Percentiles rank a stretch among this genome's conserved stretches.
Conservation (phyloP, 2,888 invertebrate species). For the Pycnomerus fuliginosus region DNA sequence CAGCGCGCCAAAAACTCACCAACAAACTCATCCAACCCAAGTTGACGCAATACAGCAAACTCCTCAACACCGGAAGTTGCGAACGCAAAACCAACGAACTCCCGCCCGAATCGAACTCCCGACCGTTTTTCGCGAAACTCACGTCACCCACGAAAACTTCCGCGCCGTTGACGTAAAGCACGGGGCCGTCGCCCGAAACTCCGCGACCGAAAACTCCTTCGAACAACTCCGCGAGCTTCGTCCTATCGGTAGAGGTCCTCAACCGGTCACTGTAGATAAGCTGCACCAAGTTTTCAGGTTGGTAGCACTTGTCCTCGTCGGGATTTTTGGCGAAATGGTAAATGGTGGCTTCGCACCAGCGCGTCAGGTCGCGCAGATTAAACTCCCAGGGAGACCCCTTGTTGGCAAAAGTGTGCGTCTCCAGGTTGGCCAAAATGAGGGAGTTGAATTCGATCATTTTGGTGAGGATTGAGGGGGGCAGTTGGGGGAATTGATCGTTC, state of each 20-base stretch:
- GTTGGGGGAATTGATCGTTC: conserved; percentile 61
- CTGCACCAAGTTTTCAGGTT: conserved; percentile 63
- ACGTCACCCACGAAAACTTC: conserved; percentile 68
- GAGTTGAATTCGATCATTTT: conserved; percentile 81
- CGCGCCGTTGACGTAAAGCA: conserved; percentile 60
- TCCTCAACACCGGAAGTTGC: conserved; percentile 71
- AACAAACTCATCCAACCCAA: conserved; percentile 92
- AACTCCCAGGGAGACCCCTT: conserved; percentile 94
- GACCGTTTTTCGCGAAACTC: conserved; percentile 46
- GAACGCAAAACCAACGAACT: conserved; percentile 55
- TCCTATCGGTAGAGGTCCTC: conserved; percentile 75
- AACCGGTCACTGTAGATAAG: conserved; percentile 86
- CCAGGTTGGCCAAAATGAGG: conserved; percentile 64
- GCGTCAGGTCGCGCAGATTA: conserved; percentile 90
- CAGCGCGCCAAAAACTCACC: conserved; percentile 55
- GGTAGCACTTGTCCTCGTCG: conserved; percentile 32
- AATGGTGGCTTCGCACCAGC: conserved; percentile 84
- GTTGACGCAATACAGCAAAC: conserved; percentile 80
- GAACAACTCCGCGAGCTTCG: conserved; percentile 61
- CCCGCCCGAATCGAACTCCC: conserved; percentile 41
- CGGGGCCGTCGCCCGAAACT: conserved; percentile 58
- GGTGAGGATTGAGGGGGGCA: conserved; percentile 62
- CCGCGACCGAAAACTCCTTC: conserved; percentile 54
- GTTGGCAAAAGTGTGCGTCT: conserved; percentile 69
- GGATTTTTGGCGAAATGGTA: conserved; percentile 40